Evolutionary conservation across 2,113 vertebrate genomes (phyloP).

Genomic region (Copsychus sechellarum): DNA sequence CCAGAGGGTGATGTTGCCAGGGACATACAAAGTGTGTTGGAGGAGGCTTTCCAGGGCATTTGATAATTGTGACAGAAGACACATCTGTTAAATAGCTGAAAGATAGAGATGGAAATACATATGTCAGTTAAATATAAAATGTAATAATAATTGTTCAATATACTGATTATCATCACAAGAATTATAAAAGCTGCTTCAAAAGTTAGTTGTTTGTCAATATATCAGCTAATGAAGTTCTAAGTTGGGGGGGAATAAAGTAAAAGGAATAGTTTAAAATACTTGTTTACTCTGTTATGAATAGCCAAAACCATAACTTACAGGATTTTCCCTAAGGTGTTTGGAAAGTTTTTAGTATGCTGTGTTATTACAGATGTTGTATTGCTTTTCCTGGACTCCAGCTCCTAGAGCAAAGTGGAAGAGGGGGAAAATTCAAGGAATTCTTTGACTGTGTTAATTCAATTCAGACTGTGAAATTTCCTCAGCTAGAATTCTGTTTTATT

Average conservation of each 20-base stretch:
- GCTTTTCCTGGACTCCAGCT: background rate
- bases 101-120: background rate
- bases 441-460: background rate
- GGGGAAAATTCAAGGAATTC: background rate
- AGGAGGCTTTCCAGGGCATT: background rate
- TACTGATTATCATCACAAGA: background rate
- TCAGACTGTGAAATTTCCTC: background rate
- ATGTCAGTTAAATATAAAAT: background rate
- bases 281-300: background rate
- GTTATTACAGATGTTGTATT: background rate
- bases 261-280: background rate
- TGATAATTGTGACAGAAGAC: background rate
- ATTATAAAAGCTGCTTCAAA: background rate
- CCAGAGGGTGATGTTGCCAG: background rate
- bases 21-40: background rate
- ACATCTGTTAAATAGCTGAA: background rate
- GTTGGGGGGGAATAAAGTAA: background rate
- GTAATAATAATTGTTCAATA: background rate
- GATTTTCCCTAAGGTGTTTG: background rate
- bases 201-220: background rate
- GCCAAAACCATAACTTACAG: background rate
- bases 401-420: background rate
- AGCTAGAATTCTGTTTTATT: background rate
- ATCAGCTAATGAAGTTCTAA: background rate
- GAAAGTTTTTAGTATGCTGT: background rate